These are phyloP conservation scores for Noctua fimbriata DNA, from an alignment of 2,888 invertebrate genomes.

Conservation along the genomic window DNA sequence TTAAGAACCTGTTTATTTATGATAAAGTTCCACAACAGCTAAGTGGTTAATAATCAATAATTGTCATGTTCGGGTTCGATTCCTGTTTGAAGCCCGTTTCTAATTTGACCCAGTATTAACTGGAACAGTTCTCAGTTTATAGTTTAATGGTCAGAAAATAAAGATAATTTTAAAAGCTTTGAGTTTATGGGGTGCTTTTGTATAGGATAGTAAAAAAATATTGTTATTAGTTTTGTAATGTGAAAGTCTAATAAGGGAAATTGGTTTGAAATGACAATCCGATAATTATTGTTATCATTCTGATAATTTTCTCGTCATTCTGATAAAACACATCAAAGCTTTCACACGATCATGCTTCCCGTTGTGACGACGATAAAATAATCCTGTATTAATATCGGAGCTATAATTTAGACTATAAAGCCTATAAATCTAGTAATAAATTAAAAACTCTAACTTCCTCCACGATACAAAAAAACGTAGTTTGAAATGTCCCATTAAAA, in stretches of 20 bases:
- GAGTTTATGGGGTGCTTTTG: constrained; percentile 8
- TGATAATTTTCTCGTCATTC: constrained; percentile 2
- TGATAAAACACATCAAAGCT: constrained; percentile 19
- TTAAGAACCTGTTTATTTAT: constrained; percentile 69
- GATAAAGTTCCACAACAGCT: constrained; percentile 79
- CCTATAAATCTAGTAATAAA: not conserved
- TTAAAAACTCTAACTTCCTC: constrained; percentile 18
- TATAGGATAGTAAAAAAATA: not conserved
- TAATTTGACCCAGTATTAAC: constrained; percentile 82
- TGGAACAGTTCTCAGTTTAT: constrained; percentile 52
- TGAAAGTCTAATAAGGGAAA: constrained; percentile 8
- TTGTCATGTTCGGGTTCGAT: constrained; percentile 81
- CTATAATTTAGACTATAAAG: not conserved
- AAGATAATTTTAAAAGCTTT: constrained; percentile 55
- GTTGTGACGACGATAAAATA: constrained; percentile 1
- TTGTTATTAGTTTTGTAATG: constrained; percentile 8
- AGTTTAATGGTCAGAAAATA: constrained; percentile 54
- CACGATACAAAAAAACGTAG: not conserved
- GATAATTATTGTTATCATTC: constrained; percentile 1
- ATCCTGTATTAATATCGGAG: not conserved
- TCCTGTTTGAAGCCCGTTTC: constrained; percentile 80
- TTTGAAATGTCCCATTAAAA: not conserved
- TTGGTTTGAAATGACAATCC: not conserved
- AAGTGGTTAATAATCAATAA: constrained; percentile 83
- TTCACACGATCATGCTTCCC: constrained; percentile 21